Conservation (phyloP, 2,797 vertebrate genomes). For the Pseudotriccus pelzelni region DNA sequence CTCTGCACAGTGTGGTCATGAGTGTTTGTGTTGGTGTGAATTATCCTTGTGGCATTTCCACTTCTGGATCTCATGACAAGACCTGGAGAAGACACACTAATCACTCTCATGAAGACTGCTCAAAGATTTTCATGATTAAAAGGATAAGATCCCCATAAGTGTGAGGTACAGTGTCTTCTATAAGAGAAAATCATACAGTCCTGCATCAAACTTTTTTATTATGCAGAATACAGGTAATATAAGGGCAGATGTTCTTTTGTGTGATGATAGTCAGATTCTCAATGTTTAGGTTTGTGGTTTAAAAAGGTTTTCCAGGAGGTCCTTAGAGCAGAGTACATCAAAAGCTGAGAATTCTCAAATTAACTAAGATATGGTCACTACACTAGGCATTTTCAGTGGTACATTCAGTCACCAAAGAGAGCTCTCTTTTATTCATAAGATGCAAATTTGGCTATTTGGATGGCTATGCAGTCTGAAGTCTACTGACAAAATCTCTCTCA, state of each 20-base stretch:
- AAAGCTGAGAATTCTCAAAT: not conserved
- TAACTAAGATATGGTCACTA: not conserved
- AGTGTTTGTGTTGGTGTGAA: not conserved
- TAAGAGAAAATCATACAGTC: not conserved
- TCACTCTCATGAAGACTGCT: not conserved
- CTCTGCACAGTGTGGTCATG: not conserved
- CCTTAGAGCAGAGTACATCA: not conserved
- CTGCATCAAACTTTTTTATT: not conserved
- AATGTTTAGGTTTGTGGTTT: not conserved
- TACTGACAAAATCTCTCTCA: not conserved
- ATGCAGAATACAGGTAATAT: not conserved
- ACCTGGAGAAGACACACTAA: not conserved
- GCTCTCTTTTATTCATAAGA: not conserved
- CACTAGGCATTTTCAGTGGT: not conserved
- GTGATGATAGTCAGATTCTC: not conserved
- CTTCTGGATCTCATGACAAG: not conserved
- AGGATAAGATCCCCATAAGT: not conserved
- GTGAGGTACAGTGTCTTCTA: not conserved
- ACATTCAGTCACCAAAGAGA: not conserved
- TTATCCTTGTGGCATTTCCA: not conserved
- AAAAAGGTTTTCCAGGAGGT: not conserved
- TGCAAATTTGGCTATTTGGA: not conserved
- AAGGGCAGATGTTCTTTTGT: not conserved
- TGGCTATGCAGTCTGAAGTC: not conserved
- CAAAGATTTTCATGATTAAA: not conserved